Conservation (phyloP, 2,888 invertebrate genomes). For the Syrista parreyssii region DNA sequence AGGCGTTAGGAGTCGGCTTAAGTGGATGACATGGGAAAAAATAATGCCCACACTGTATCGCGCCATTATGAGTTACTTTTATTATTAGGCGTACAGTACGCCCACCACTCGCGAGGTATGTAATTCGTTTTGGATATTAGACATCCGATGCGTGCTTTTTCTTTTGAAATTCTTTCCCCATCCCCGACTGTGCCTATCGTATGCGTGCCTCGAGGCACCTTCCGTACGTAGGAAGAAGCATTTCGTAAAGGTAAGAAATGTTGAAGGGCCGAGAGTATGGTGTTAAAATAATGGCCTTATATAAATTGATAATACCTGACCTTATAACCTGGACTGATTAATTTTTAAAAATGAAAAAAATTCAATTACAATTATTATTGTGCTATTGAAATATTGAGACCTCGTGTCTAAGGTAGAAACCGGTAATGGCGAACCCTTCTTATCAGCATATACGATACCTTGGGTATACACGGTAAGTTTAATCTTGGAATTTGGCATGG, state of each 20-base stretch:
- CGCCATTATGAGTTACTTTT: not conserved
- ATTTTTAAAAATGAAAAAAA: not conserved
- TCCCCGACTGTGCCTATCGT: not conserved
- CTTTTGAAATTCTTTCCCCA: not conserved
- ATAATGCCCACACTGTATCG: not conserved
- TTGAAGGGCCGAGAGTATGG: not conserved
- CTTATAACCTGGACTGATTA: not conserved
- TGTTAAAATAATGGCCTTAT: not conserved
- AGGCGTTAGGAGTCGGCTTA: not conserved
- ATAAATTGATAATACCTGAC: not conserved
- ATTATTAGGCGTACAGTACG: not conserved
- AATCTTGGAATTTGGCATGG: not conserved
- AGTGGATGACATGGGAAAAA: not conserved
- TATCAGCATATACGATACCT: not conserved
- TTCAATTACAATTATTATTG: not conserved
- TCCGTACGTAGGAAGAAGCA: not conserved
- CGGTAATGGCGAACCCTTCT: not conserved
- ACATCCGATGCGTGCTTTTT: not conserved
- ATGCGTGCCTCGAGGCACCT: not conserved
- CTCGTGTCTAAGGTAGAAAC: not conserved
- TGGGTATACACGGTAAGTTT: not conserved
- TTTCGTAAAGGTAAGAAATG: not conserved
- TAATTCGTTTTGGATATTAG: not conserved
- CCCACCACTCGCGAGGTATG: not conserved
- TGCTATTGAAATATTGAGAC: not conserved